Conservation (phyloP, 2,797 vertebrate genomes). For the Anas flavirostris region DNA sequence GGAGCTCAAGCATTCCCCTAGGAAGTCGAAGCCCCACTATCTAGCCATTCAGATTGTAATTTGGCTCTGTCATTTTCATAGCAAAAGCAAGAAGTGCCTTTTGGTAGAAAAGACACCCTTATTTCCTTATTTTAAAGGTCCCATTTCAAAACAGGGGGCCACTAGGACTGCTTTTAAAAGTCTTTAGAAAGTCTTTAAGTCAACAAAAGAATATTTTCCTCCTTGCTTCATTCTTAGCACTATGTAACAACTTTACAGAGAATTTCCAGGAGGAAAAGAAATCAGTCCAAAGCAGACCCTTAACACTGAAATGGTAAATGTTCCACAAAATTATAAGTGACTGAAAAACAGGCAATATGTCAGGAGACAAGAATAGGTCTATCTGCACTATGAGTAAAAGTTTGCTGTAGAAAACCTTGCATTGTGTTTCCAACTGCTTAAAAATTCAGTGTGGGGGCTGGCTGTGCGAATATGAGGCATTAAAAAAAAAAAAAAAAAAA, state of each 20-base stretch:
- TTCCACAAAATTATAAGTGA: not conserved
- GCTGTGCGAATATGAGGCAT: not conserved
- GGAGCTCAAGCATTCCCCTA: not conserved
- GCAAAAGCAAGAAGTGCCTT: not conserved
- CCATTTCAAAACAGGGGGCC: not conserved
- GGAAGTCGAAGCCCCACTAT: not conserved
- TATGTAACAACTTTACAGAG: not conserved
- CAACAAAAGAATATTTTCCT: not conserved
- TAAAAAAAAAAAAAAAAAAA: not conserved
- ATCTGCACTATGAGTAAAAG: not conserved
- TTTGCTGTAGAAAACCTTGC: not conserved
- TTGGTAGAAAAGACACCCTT: not conserved
- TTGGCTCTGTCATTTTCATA: not conserved
- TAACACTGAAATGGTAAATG: not conserved
- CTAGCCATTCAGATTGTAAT: not conserved
- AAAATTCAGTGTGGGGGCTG: not conserved
- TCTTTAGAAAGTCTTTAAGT: not conserved
- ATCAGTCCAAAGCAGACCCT: not conserved
- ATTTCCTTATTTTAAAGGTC: not conserved
- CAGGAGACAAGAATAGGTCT: not conserved
- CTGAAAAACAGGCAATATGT: not conserved
- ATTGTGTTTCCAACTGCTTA: not conserved
- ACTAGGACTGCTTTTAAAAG: not conserved
- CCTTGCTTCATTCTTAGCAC: not conserved
- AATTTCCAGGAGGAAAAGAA: not conserved